Conservation (phyloP, 2,888 invertebrate genomes). For the Diogma glabrata region DNA sequence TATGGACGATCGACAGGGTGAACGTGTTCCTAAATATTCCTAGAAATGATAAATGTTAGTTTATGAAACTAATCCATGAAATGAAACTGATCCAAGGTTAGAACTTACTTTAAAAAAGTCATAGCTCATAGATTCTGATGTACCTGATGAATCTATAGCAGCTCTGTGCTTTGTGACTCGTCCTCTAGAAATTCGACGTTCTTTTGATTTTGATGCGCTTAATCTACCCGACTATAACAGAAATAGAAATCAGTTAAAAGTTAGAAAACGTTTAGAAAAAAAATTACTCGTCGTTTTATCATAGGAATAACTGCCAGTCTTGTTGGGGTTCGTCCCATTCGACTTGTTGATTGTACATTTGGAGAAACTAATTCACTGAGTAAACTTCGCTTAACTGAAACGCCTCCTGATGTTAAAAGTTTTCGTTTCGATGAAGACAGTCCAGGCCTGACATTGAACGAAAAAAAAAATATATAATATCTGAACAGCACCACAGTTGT, state of each 20-base stretch:
- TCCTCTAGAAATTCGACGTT: constrained; percentile 19
- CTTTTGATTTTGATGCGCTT: constrained; percentile 24
- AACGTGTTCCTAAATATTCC: constrained; percentile 17
- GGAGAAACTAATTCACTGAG: constrained; percentile 25
- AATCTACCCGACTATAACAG: constrained; percentile 19
- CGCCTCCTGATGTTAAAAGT: constrained; percentile 13
- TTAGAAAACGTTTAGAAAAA: too few species aligned
- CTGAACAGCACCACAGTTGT: too few species aligned
- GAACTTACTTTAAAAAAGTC: constrained; percentile 18
- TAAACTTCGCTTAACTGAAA: constrained; percentile 29
- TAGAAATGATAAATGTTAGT: constrained; percentile 3
- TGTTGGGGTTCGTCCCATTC: constrained; percentile 14
- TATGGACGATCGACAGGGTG: constrained; percentile 17
- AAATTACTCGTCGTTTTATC: too few species aligned
- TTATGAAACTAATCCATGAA: too few species aligned
- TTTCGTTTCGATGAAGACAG: constrained; percentile 14
- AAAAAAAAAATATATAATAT: not conserved
- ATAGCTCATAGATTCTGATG: constrained; percentile 16
- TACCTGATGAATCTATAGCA: constrained; percentile 10
- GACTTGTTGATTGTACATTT: constrained; percentile 14
- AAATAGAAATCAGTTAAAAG: too few species aligned
- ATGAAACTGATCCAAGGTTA: too few species aligned
- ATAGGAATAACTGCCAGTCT: too few species aligned
- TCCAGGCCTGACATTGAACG: not conserved
- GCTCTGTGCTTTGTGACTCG: constrained; percentile 11